phyloP scores from a whole-genome alignment of 2,888 invertebrate genomes.

The Marronus borbonicus region DNA sequence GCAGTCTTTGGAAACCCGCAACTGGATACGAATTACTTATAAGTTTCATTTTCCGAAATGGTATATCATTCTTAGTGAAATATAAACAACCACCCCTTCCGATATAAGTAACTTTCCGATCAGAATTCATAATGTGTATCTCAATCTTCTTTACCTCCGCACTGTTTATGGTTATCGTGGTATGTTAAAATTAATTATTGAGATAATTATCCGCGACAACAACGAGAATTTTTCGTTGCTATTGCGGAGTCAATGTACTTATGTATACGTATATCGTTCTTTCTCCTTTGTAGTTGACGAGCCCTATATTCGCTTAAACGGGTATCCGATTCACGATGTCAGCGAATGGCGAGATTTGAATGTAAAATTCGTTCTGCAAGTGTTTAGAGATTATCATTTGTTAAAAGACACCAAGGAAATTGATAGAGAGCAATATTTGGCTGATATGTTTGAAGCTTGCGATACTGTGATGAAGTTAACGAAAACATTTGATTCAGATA shows the following conservation, averaged over 20 bases:
- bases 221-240: too few species aligned
- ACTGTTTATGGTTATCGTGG: background rate
- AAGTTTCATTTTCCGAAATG: too few species aligned
- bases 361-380: conserved; percentile 92
- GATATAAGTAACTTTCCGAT: background rate
- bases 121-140: background rate
- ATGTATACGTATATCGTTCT: too few species aligned
- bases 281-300: conserved; percentile 77
- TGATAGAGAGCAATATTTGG: conserved; percentile 70
- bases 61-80: too few species aligned
- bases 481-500: conserved; percentile 82
- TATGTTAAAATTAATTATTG: background rate
- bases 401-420: conserved; percentile 70
- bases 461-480: conserved; percentile 78
- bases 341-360: conserved; percentile 95
- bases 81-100: background rate
- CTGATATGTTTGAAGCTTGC: conserved; percentile 78
- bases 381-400: conserved; percentile 85
- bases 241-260: too few species aligned
- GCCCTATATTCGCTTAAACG: conserved; percentile 87
- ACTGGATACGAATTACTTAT: too few species aligned
- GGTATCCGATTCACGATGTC: conserved; percentile 93
- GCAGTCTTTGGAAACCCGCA: too few species aligned
- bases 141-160: background rate
- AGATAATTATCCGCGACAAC: too few species aligned